phyloP scores from a whole-genome alignment of 2,888 invertebrate species.

The Orgyia antiqua region DNA sequence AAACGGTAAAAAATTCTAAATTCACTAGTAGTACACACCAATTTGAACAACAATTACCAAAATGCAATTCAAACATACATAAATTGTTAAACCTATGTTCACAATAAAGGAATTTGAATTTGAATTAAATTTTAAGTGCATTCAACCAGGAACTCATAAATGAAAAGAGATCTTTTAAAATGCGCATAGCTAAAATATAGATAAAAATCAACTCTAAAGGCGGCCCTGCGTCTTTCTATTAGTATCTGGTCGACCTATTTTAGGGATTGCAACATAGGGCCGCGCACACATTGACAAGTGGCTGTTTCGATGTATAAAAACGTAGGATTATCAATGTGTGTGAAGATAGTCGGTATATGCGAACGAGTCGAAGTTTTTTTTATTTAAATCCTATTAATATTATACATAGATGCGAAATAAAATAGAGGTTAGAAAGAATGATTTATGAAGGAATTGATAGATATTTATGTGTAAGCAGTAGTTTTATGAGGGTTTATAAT shows the following conservation, averaged over 20 bases:
- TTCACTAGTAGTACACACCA: too few species aligned
- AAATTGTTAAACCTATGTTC: too few species aligned
- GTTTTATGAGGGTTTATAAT: too few species aligned
- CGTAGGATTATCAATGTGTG: conserved; percentile 13
- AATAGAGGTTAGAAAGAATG: too few species aligned
- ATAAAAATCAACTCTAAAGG: conserved; percentile 26
- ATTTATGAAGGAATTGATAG: too few species aligned
- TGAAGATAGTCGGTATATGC: conserved; percentile 28
- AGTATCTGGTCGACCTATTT: conserved; percentile 71
- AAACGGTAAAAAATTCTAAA: too few species aligned
- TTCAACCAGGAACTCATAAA: conserved; percentile 24
- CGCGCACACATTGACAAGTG: conserved; percentile 29
- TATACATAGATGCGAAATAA: conserved; percentile 5
- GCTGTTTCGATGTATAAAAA: conserved; percentile 18
- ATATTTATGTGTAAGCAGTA: too few species aligned
- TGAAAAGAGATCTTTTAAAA: conserved; percentile 14
- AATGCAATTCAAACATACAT: too few species aligned
- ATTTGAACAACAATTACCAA: too few species aligned
- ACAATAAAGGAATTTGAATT: too few species aligned
- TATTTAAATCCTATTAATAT: conserved; percentile 14
- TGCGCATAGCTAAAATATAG: conserved; percentile 22
- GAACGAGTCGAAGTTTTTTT: conserved; percentile 15
- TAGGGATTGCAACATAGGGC: conserved; percentile 75
- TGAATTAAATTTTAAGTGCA: too few species aligned
- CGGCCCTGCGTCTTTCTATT: conserved; percentile 71